Conservation (phyloP, 64 coral and sea anemone genomes). For the Porites australiensis region DNA sequence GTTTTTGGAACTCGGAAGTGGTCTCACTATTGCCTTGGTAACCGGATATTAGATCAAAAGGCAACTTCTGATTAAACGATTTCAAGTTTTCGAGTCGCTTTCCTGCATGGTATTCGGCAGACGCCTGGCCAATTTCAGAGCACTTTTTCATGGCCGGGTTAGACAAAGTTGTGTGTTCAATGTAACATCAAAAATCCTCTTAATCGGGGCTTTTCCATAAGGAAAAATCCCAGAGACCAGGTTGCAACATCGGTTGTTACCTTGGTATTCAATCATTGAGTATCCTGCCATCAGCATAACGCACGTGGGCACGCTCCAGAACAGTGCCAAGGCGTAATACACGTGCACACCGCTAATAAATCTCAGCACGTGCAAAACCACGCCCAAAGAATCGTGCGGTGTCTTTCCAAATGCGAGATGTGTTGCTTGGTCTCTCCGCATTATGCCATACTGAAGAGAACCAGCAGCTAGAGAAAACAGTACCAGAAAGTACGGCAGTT, state of each 20-base stretch:
- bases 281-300: conserved; percentile 58
- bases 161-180: too few relatives aligned
- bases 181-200: too few relatives aligned
- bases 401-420: conserved; percentile 43
- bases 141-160: too few relatives aligned
- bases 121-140: too few relatives aligned
- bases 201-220: too few relatives aligned
- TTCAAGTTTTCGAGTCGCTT: too few relatives aligned
- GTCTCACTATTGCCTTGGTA: too few relatives aligned
- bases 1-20: too few relatives aligned
- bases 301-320: conserved; percentile 60
- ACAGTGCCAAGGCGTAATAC: conserved; percentile 63
- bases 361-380: conserved; percentile 38
- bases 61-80: too few relatives aligned
- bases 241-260: not conserved
- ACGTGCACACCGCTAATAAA: conserved; percentile 63
- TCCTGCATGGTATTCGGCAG: too few relatives aligned
- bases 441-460: conserved; percentile 55
- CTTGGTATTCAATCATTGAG: conserved; percentile 71
- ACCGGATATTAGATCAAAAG: too few relatives aligned
- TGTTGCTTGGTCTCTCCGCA: conserved; percentile 46
- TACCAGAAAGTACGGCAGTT: conserved; percentile 36
- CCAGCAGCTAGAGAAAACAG: conserved; percentile 31
- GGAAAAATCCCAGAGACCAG: not conserved
- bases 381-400: not conserved